Conservation (phyloP, 1,140 invertebrate species). For the Lasioglossum albipes region DNA sequence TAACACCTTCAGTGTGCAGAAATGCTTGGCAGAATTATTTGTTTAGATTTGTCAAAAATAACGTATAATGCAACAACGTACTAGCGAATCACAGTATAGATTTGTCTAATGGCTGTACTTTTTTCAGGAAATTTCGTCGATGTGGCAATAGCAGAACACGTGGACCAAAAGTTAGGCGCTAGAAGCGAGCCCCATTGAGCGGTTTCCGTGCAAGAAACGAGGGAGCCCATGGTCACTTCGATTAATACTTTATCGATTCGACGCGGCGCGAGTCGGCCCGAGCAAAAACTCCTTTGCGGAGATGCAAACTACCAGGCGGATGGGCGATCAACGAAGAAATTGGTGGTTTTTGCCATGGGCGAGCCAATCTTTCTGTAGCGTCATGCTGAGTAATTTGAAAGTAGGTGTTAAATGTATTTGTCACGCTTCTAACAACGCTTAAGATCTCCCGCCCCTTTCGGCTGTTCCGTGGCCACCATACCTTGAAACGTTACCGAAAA, state of each 20-base stretch:
- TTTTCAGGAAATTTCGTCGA: neutral
- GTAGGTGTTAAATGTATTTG: slow-evolving; percentile 49
- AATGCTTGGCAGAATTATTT: no score
- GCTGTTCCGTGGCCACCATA: no score
- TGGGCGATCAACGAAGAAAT: slow-evolving; percentile 27
- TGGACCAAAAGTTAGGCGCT: neutral
- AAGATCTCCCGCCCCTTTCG: neutral
- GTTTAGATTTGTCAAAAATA: no score
- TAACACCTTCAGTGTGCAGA: no score
- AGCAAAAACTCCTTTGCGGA: slow-evolving; percentile 24
- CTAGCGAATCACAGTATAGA: no score
- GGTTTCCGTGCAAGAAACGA: slow-evolving; percentile 10
- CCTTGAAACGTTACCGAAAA: neutral
- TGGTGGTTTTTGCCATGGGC: slow-evolving; percentile 13
- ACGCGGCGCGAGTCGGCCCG: slow-evolving; percentile 7
- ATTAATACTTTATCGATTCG: slow-evolving; percentile 50
- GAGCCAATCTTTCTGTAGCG: slow-evolving; percentile 24
- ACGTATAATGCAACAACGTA: no score
- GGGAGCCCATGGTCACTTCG: slow-evolving; percentile 36
- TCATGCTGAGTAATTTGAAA: slow-evolving; percentile 40
- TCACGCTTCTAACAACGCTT: slow-evolving; percentile 27
- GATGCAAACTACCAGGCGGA: slow-evolving; percentile 45
- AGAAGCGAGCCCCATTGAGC: neutral
- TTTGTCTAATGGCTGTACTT: neutral
- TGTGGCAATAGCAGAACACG: neutral